Evolutionary conservation across 2,113 vertebrate species (phyloP).

Genomic region (Lampris incognitus): DNA sequence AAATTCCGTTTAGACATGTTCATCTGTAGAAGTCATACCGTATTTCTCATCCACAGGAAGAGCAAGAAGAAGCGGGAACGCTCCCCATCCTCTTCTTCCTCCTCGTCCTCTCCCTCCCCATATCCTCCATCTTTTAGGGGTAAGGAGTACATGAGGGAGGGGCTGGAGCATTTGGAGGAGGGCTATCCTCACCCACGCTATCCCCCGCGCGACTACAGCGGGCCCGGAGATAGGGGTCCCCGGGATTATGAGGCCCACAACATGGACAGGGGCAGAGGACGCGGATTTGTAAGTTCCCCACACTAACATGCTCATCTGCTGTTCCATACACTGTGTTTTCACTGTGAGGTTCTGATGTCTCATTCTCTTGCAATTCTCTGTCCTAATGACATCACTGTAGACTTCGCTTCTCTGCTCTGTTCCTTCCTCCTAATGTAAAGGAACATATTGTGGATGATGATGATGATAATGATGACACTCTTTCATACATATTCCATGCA

Average conservation of each 20-base stretch:
- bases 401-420: slow-evolving; percentile 59
- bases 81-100: slow-evolving; percentile 93
- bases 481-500: slow-evolving; percentile 59
- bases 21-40: neutral
- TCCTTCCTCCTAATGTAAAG: slow-evolving; percentile 59
- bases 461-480: slow-evolving; percentile 56
- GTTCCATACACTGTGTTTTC: slow-evolving; percentile 7
- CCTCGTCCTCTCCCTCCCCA: slow-evolving; percentile 90
- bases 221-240: slow-evolving; percentile 67
- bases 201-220: slow-evolving; percentile 74
- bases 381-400: slow-evolving; percentile 57
- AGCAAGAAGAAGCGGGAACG: slow-evolving; percentile 93
- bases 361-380: slow-evolving; percentile 52
- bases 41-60: slow-evolving; percentile 84
- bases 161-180: slow-evolving; percentile 87
- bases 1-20: neutral
- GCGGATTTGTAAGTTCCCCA: slow-evolving; percentile 80
- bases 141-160: slow-evolving; percentile 89
- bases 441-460: slow-evolving; percentile 65
- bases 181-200: slow-evolving; percentile 89
- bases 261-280: slow-evolving; percentile 74
- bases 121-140: slow-evolving; percentile 82
- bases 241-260: slow-evolving; percentile 75
- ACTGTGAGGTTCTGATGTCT: slow-evolving; percentile 40
- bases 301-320: neutral